Conservation (phyloP, 2,797 vertebrate genomes). For the Squalus acanthias region DNA sequence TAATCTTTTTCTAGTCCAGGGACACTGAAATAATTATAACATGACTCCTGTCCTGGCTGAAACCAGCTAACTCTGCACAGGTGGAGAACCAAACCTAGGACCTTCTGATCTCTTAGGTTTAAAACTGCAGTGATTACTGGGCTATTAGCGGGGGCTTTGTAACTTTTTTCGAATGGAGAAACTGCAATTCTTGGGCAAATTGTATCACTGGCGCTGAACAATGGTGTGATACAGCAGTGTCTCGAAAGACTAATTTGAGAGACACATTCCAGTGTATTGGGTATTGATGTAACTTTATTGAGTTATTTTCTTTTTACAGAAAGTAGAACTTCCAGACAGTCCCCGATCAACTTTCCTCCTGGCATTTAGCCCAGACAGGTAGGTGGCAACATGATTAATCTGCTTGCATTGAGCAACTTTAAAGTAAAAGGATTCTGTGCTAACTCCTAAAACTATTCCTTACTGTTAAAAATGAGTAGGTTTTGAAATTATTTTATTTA, state of each 20-base stretch:
- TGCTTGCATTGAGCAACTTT: neutral
- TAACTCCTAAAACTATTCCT: neutral
- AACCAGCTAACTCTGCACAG: neutral
- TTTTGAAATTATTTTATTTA: neutral
- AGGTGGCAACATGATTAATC: conserved; percentile 42
- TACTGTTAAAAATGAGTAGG: neutral
- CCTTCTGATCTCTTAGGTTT: neutral
- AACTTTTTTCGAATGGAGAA: neutral
- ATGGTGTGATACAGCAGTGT: neutral
- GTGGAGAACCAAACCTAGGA: neutral
- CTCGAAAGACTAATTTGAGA: neutral
- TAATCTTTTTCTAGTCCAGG: neutral
- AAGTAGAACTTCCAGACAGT: conserved; percentile 98
- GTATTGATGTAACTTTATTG: neutral
- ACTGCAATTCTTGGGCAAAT: neutral
- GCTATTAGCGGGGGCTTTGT: neutral
- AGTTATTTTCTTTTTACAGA: conserved; percentile 65
- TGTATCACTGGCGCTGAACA: neutral
- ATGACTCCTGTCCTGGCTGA: neutral
- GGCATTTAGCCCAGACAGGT: conserved; percentile 99
- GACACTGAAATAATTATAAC: neutral
- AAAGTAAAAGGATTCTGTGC: neutral
- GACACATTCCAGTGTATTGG: neutral
- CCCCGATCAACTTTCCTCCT: conserved; percentile 96
- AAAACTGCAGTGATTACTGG: neutral